Evolutionary conservation across 2,888 invertebrate genomes (phyloP).

Genomic region (Drosophila atroscutellata): DNA sequence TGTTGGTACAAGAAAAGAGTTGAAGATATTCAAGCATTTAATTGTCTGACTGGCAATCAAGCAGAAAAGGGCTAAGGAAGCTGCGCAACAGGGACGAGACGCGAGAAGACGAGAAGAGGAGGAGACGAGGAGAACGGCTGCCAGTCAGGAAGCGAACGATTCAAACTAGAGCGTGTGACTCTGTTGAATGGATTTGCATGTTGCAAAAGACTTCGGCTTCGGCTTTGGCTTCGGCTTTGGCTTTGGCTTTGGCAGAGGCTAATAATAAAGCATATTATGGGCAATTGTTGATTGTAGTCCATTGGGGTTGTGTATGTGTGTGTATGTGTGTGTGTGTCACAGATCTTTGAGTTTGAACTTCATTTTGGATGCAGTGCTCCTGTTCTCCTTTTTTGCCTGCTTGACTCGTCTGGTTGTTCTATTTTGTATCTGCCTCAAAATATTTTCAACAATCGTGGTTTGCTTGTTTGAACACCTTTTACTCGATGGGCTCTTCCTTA

Average conservation of each 20-base stretch:
- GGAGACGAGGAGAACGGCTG: constrained; percentile 7
- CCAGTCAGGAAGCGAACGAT: constrained; percentile 69
- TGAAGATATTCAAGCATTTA: constrained; percentile 73
- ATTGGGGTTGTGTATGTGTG: constrained; percentile 27
- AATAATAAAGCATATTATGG: constrained; percentile 80
- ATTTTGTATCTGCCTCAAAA: constrained; percentile 75
- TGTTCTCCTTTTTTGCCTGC: constrained; percentile 45
- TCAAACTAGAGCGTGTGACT: constrained; percentile 81
- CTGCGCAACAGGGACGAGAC: constrained; percentile 8
- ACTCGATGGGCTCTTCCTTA: constrained; percentile 42
- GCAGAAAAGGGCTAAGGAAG: constrained; percentile 61
- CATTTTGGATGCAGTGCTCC: constrained; percentile 33
- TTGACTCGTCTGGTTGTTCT: constrained; percentile 52
- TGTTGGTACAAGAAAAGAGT: constrained; percentile 28
- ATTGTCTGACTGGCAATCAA: constrained; percentile 77
- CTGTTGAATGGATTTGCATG: constrained; percentile 78
- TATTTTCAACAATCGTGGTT: constrained; percentile 81
- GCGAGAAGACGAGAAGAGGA: background rate
- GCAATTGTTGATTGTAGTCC: constrained; percentile 68
- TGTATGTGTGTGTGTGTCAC: constrained; percentile 39
- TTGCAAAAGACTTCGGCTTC: constrained; percentile 30
- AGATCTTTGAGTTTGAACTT: constrained; percentile 28
- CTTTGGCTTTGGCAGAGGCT: constrained; percentile 63
- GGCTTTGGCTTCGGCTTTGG: constrained; percentile 33
- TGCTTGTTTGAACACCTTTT: constrained; percentile 81